Evolutionary conservation across 2,888 invertebrate species (phyloP).

Genomic region (Andrena haemorrhoa): DNA sequence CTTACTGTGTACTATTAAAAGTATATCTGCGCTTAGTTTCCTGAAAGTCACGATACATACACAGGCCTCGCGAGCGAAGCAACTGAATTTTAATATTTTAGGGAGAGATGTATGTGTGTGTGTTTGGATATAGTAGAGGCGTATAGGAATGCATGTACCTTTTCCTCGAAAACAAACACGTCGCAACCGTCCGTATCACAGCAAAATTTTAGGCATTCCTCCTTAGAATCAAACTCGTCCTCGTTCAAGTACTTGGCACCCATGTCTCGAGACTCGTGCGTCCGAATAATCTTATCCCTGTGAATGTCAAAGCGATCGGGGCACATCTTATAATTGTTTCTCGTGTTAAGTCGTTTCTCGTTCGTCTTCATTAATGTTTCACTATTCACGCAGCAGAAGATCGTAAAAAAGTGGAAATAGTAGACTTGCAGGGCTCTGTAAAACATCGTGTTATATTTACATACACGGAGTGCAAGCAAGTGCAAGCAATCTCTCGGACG

Average conservation of each 20-base stretch:
- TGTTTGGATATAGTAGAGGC: too few relatives aligned
- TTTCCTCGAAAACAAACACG: slow-evolving; percentile 96
- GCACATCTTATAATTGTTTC: slow-evolving; percentile 86
- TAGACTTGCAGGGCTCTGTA: slow-evolving; percentile 71
- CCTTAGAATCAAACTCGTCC: slow-evolving; percentile 91
- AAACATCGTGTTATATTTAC: slow-evolving; percentile 71
- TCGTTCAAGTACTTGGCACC: slow-evolving; percentile 96
- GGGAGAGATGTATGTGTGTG: not conserved
- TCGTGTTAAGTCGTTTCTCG: slow-evolving; percentile 85
- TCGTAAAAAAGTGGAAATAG: slow-evolving; percentile 74
- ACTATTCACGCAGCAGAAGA: slow-evolving; percentile 71
- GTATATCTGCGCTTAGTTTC: not conserved
- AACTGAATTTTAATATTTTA: not conserved
- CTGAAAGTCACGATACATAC: not conserved
- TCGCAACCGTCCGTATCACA: slow-evolving; percentile 95
- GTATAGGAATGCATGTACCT: slow-evolving; percentile 86
- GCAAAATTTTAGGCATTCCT: slow-evolving; percentile 94
- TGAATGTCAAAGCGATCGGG: slow-evolving; percentile 93
- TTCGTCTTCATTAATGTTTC: slow-evolving; percentile 71
- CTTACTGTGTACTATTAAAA: not conserved
- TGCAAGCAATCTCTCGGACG: too few relatives aligned
- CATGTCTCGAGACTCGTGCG: slow-evolving; percentile 94
- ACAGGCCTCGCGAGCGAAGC: not conserved
- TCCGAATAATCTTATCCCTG: slow-evolving; percentile 95
- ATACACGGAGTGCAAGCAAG: too few relatives aligned